Evolutionary conservation across 2,113 vertebrate species (phyloP).

Genomic region (Zosterops borbonicus): DNA sequence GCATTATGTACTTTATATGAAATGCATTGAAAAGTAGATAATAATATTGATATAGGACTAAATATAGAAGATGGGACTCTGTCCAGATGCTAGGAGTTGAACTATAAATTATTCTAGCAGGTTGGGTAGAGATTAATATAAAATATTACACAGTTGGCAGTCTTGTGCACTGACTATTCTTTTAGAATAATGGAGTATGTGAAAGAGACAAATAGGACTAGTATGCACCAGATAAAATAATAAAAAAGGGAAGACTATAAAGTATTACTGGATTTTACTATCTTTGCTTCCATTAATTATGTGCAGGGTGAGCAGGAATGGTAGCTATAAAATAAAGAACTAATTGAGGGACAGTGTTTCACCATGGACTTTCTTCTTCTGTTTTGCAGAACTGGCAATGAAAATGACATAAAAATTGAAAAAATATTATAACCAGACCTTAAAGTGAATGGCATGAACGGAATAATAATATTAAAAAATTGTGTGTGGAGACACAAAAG

Average conservation of each 20-base stretch:
- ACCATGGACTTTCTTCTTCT: neutral
- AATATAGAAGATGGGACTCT: neutral
- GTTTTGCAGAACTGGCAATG: neutral
- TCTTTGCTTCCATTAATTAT: neutral
- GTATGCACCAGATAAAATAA: neutral
- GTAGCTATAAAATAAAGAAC: neutral
- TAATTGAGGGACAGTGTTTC: neutral
- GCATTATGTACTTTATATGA: neutral
- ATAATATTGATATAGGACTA: neutral
- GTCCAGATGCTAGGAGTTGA: neutral
- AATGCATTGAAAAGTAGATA: neutral
- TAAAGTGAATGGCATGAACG: neutral
- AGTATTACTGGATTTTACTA: neutral
- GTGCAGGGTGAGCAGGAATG: neutral
- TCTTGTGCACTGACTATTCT: neutral
- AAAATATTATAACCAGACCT: neutral
- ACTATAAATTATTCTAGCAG: neutral
- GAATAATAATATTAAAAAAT: neutral
- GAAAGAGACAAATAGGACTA: neutral
- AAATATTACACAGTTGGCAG: neutral
- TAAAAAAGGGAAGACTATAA: neutral
- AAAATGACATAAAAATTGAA: neutral
- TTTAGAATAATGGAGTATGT: neutral
- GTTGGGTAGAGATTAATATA: neutral
- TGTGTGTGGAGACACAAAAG: neutral